Base-by-base conservation (phyloP, 2,113 vertebrate genomes). In the Rhegmatorhina hoffmannsi region DNA sequence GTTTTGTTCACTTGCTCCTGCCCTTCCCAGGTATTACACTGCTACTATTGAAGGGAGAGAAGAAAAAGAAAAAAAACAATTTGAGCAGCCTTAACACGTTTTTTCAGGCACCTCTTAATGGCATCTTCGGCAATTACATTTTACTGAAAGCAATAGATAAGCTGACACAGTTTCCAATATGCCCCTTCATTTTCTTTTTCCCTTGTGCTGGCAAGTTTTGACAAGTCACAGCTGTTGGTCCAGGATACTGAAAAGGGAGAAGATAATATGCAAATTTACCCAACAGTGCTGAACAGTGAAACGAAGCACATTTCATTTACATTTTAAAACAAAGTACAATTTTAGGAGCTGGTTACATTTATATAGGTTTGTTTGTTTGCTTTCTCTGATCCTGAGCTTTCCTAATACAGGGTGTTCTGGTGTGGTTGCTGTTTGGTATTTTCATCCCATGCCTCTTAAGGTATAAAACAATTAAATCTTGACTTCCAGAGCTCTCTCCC, bases 221-320 rank as follows among this genome's bases (percentile, higher is more conserved):
- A 96, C 96, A 97, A 96, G 94, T 92, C 96, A 93, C 95, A 96
- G 94, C 94, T 97, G 96, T 97, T 97, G 94, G 93, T 90, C 17
- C 44, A 96, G 96, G 94, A 96, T 94, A 93, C 88, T 72, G 90
- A 87, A 95, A 95, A 84, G 86, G 81, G 74, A 87, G 84, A 93
- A 96, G 96, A 97, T 97, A 95, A 96, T 93, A 97, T 96, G 96
- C 73, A 97, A 97, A 97, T 96, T 40, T 92, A 53, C 80, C 56
- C 60, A 68, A 79, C 83, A 84, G 40, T 64, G 92, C 11, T 87
- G 90, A 96, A 78, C 76, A 78, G 73, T 46, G 90, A 95, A 96
- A 96, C 0, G 44, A 93, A 96, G 80, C 56, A 93, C 85, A 92
- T 93, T 90, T 84, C 43, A 94, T 95, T 95, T 96, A 83, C 89